phyloP scores from a whole-genome alignment of 2,797 vertebrate genomes.

The Apodemus agrarius region DNA sequence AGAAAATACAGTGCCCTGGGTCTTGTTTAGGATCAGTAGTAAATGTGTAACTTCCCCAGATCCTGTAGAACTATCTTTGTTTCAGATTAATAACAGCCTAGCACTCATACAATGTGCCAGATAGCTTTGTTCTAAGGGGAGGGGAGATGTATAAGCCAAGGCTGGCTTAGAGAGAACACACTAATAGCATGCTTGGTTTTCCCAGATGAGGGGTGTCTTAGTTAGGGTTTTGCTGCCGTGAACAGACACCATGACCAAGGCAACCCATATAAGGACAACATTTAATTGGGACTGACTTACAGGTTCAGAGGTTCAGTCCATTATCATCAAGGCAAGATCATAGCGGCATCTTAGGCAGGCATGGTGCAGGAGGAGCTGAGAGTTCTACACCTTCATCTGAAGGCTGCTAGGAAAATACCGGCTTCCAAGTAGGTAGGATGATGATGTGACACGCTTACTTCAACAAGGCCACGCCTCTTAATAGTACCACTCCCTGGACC shows the following conservation, averaged over 20 bases:
- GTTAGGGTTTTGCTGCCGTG: background rate
- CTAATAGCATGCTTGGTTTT: background rate
- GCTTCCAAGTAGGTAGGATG: background rate
- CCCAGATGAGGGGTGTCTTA: background rate
- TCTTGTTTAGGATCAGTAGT: conserved; percentile 20
- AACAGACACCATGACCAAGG: background rate
- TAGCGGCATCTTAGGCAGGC: background rate
- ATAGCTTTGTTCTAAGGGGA: background rate
- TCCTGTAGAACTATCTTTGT: background rate
- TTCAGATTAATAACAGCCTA: conserved; percentile 47
- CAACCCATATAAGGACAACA: background rate
- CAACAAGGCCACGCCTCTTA: background rate
- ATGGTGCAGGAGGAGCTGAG: background rate
- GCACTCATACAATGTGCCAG: background rate
- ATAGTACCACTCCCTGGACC: background rate
- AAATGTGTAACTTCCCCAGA: background rate
- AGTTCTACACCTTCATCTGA: background rate
- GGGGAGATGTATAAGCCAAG: background rate
- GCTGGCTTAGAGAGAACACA: background rate
- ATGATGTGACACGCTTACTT: background rate
- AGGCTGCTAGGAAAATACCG: background rate
- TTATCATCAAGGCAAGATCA: background rate
- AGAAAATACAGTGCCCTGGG: conserved; percentile 20
- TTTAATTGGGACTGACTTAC: background rate
- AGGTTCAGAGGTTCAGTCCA: background rate